Percentiles rank a stretch among this genome's conserved stretches.
Evolutionary conservation across 2,797 vertebrate genomes (phyloP).

Genomic region (Sylvilagus floridanus): DNA sequence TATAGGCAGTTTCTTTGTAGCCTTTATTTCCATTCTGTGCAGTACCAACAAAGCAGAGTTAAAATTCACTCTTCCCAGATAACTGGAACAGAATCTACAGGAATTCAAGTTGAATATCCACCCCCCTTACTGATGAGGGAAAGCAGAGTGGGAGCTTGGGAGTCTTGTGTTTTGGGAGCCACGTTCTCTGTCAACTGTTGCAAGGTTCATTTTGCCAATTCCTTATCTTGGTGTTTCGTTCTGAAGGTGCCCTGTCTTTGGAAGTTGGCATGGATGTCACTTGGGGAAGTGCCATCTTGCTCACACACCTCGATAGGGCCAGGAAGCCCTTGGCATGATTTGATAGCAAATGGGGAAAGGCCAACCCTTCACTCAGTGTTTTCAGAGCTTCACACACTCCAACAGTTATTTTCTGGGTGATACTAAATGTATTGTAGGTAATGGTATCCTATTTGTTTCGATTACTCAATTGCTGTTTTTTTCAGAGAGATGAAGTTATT

Average conservation of each 20-base stretch:
- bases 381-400: not conserved
- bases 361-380: not conserved
- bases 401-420: not conserved
- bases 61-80: not conserved
- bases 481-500: not conserved
- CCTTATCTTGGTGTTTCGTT: constrained; percentile 47
- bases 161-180: not conserved
- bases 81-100: not conserved
- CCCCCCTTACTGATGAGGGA: constrained; percentile 37
- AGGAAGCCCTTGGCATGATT: not conserved
- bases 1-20: not conserved
- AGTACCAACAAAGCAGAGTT: not conserved
- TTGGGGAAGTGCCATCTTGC: not conserved
- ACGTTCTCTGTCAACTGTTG: not conserved
- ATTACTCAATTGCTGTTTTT: not conserved
- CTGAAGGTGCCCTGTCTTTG: constrained; percentile 66
- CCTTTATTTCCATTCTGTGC: not conserved
- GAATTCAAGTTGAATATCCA: not conserved
- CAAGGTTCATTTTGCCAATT: constrained; percentile 30
- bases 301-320: constrained; percentile 3
- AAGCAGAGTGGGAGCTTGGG: not conserved
- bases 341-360: not conserved
- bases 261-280: not conserved
- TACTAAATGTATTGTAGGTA: not conserved
- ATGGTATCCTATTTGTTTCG: not conserved